phyloP scores from a whole-genome alignment of 1,140 invertebrate genomes.

The Tenebrio molitor region DNA sequence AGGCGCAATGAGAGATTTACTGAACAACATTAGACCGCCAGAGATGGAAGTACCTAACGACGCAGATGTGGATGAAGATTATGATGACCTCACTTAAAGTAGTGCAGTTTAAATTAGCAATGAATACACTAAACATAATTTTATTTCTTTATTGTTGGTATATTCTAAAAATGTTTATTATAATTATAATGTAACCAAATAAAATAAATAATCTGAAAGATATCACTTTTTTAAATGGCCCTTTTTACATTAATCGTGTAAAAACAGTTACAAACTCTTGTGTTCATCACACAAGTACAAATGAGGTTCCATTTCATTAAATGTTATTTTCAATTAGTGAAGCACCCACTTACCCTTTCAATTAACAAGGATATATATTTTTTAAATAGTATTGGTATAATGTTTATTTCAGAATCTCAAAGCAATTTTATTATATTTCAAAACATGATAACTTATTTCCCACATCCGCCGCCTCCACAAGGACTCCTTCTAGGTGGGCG shows the following conservation, averaged over 20 bases:
- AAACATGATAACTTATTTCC: constrained; percentile 59
- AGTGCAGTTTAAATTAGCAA: constrained; percentile 9
- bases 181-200: constrained; percentile 28
- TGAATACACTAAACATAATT: constrained; percentile 12
- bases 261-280: too few species aligned
- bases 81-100: constrained; percentile 61
- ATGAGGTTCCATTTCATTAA: too few species aligned
- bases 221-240: constrained; percentile 6
- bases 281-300: too few species aligned
- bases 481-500: constrained; percentile 67
- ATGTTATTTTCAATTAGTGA: too few species aligned
- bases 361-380: too few species aligned
- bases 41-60: constrained; percentile 67
- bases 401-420: too few species aligned
- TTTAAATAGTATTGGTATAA: too few species aligned
- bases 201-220: constrained; percentile 11
- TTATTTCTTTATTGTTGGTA: constrained; percentile 38
- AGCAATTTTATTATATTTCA: not conserved
- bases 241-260: too few species aligned
- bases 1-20: constrained; percentile 80
- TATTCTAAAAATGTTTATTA: constrained; percentile 39
- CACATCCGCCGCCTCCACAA: constrained; percentile 68
- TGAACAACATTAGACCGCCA: constrained; percentile 73
- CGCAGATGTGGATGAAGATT: constrained; percentile 66
- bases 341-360: too few species aligned